Evolutionary conservation across 2,113 vertebrate species (phyloP), one percentile per base, ranked within the genome.

Genomic region (Chitala chitala): DNA sequence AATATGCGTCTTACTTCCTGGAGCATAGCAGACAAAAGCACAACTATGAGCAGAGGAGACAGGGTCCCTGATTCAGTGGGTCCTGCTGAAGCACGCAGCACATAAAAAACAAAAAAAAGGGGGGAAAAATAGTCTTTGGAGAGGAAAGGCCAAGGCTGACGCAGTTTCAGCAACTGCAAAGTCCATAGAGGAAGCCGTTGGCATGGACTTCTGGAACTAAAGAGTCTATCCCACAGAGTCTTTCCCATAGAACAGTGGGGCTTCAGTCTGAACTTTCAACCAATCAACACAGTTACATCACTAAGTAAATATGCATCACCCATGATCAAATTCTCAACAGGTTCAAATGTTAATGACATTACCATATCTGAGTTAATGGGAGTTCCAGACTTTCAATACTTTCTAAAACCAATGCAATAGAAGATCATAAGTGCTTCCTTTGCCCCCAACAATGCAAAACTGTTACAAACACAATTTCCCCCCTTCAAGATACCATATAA

Each of bases 121-220:
- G n/a, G n/a, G n/a, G n/a, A n/a, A n/a, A 15, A 50, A 29, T 46
- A 38, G 40, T 12, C 24, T 20, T 9, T 24, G 7, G 22, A 17
- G 40, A 38, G 53, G 22, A 72, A 56, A 71, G 64, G 40, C 44
- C 64, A 66, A 44, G 31, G 26, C 50, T 70, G 48, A 31, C 13
- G 22, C 7, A 31, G 15, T 51, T 71, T 5, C 7, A 55, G 56
- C 69, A 54, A 29, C 7, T 40, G 56, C 69, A 54, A 29, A 48
- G 2, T 33, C 31, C 12, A 22, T 22, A 33, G 50, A 20, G 44
- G 42, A 31, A 71, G 33, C 33, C 40, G 20, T 33, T 33, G 17
- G 33, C 13, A 69, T 24, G 17, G 33, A 55, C n/a, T n/a, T n/a
- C n/a, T 36, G 53, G 33, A 29, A 17, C 9, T 8, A 53, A n/a